These are phyloP conservation scores for Catagonus wagneri DNA, from an alignment of 2,113 vertebrate species.

Conservation along the genomic window DNA sequence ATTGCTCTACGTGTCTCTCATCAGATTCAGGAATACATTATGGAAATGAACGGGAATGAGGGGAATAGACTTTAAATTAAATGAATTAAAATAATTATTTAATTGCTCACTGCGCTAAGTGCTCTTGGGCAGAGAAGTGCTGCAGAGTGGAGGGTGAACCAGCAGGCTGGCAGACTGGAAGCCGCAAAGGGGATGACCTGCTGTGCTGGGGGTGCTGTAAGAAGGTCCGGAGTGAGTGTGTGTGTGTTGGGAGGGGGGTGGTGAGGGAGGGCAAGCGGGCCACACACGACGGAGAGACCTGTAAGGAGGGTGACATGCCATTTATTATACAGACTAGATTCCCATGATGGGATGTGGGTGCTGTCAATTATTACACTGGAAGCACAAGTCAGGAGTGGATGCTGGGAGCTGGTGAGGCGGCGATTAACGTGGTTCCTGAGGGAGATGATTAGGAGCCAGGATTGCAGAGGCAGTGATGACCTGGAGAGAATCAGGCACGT, in stretches of 20 bases:
- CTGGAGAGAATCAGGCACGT: background rate
- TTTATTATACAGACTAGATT: background rate
- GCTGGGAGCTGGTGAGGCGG: background rate
- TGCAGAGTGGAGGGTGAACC: background rate
- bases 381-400: background rate
- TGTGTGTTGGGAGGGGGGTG: too few species aligned
- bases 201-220: background rate
- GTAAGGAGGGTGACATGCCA: background rate
- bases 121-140: constrained; percentile 13
- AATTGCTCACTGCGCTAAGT: constrained; percentile 66
- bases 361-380: background rate
- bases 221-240: background rate
- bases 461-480: background rate
- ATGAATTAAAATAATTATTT: constrained; percentile 76
- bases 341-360: background rate
- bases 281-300: background rate
- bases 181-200: background rate
- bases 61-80: constrained; percentile 73
- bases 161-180: background rate
- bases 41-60: constrained; percentile 68
- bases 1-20: constrained; percentile 50
- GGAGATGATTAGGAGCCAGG: background rate
- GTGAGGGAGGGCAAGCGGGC: background rate
- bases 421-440: background rate
- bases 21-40: constrained; percentile 66